Conservation (phyloP, 2,888 invertebrate species). For the Siphlonurus alternatus region DNA sequence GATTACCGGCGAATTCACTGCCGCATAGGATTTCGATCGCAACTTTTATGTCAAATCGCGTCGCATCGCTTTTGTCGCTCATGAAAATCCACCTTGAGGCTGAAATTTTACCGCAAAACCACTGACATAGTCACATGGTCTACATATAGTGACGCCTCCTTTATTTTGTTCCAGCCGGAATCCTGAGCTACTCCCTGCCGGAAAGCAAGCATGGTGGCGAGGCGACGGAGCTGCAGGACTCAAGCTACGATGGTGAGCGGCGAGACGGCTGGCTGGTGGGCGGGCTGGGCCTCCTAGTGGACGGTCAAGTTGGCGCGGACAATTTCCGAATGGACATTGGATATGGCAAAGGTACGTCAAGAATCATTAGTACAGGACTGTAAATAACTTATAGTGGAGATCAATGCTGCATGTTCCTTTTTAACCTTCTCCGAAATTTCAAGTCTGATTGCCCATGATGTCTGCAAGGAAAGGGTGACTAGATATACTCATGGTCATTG, state of each 20-base stretch:
- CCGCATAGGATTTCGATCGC: no score
- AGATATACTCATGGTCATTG: no score
- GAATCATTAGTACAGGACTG: no score
- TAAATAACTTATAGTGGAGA: background rate
- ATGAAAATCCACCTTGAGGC: no score
- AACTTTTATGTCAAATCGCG: no score
- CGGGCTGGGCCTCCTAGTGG: slow-evolving; percentile 52
- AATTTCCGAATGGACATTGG: slow-evolving; percentile 41
- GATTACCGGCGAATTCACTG: no score
- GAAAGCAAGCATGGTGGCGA: slow-evolving; percentile 20
- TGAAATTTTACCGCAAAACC: no score
- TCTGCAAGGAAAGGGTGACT: no score
- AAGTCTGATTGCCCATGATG: no score
- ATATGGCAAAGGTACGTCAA: slow-evolving; percentile 36
- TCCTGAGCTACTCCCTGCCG: slow-evolving; percentile 36
- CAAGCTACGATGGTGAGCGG: slow-evolving; percentile 45
- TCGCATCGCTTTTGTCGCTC: no score
- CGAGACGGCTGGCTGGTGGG: slow-evolving; percentile 30
- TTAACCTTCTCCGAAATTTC: background rate
- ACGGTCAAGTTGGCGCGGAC: slow-evolving; percentile 44
- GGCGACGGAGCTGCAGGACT: slow-evolving; percentile 31
- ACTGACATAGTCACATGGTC: no score
- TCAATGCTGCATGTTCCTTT: background rate
- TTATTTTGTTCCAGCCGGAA: slow-evolving; percentile 31
- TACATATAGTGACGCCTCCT: no score